Percentiles rank a stretch among this genome's conserved stretches.
These are phyloP conservation scores for Oscheius sp. DNA, from an alignment of 2,888 invertebrate species.

Conservation along the genomic window DNA sequence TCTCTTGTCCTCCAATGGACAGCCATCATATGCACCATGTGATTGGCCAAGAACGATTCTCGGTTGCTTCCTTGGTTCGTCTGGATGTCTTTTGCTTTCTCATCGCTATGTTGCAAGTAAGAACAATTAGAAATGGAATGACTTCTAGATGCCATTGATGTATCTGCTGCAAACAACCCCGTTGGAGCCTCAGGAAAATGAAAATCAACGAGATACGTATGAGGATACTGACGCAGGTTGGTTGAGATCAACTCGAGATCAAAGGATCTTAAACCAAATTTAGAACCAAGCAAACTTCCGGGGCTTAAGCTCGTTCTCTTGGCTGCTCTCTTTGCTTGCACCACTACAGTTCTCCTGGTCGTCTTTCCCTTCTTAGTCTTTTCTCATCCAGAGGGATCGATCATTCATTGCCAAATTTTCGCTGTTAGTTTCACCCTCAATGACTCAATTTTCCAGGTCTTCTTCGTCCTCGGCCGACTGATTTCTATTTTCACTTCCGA, in stretches of 20 bases:
- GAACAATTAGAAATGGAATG: neutral
- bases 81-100: conserved; percentile 12
- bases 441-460: conserved; percentile 29
- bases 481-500: conserved; percentile 38
- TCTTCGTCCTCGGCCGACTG: conserved; percentile 39
- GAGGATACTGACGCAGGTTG: conserved; percentile 26
- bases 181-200: conserved; percentile 16
- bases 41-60: conserved; percentile 21
- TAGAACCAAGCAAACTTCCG: conserved; percentile 34
- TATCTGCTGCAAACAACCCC: conserved; percentile 23
- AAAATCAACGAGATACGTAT: conserved; percentile 21
- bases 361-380: conserved; percentile 49
- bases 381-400: conserved; percentile 42
- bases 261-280: neutral
- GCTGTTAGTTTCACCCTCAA: conserved; percentile 24
- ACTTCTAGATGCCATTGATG: conserved; percentile 25
- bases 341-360: conserved; percentile 39
- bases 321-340: conserved; percentile 42
- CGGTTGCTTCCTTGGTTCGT: neutral
- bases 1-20: neutral
- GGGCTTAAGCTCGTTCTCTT: conserved; percentile 44
- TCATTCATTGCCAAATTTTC: conserved; percentile 46
- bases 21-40: conserved; percentile 20
- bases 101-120: conserved; percentile 13
- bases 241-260: neutral